Evolutionary conservation across 1,140 invertebrate genomes (phyloP).

Genomic region (Alviniconcha marisindica): DNA sequence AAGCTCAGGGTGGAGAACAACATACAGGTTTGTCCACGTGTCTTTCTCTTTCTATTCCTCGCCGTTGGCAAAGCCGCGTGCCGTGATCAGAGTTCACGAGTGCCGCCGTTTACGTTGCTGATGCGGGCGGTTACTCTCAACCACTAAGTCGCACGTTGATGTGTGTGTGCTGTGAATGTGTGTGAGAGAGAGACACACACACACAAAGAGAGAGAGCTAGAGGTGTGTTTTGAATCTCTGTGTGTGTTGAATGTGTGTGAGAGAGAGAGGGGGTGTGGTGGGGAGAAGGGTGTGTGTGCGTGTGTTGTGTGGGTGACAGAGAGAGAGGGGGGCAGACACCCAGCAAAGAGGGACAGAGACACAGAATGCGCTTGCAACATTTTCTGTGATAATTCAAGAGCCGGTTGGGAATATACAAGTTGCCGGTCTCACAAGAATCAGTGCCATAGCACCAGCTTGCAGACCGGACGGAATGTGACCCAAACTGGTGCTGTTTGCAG

Average conservation of each 20-base stretch:
- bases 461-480: not conserved
- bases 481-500: conserved; percentile 19
- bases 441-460: not conserved
- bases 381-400: not conserved
- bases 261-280: no score
- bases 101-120: no score
- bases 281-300: no score
- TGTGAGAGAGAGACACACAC: not conserved
- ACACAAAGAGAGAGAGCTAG: not conserved
- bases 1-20: conserved; percentile 44
- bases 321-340: not conserved
- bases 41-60: no score
- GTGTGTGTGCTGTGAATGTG: no score
- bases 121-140: not conserved
- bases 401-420: not conserved
- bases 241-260: no score
- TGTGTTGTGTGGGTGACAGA: no score
- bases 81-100: no score
- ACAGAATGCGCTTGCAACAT: not conserved
- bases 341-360: not conserved
- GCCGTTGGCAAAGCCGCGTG: no score
- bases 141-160: no score
- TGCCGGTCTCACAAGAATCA: not conserved
- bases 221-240: no score
- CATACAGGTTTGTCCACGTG: conserved; percentile 41